Conservation (phyloP, 2,888 invertebrate genomes). For the Agonopterix alstromeriana region DNA sequence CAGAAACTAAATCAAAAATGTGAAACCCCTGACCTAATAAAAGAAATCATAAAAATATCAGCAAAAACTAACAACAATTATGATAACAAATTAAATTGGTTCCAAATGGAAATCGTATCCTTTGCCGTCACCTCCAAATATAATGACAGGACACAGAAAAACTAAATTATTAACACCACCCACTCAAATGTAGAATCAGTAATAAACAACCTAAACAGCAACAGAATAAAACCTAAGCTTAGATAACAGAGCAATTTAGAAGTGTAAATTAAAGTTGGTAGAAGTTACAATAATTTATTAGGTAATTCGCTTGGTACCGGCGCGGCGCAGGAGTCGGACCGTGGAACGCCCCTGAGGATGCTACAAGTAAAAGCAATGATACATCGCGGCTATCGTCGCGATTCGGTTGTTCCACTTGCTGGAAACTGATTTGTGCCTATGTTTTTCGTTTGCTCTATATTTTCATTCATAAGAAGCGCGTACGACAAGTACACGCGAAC, state of each 20-base stretch:
- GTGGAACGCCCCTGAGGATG: slow-evolving; percentile 59
- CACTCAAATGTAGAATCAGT: neutral
- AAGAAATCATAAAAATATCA: too few species aligned
- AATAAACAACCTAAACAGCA: neutral
- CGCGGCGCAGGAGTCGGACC: slow-evolving; percentile 45
- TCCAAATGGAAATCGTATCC: slow-evolving; percentile 59
- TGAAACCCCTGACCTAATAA: too few species aligned
- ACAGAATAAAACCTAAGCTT: slow-evolving; percentile 4
- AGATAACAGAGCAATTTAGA: neutral
- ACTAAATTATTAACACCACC: slow-evolving; percentile 13
- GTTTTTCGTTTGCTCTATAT: neutral
- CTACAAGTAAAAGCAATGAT: slow-evolving; percentile 65
- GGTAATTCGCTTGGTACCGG: slow-evolving; percentile 36
- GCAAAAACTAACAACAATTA: neutral
- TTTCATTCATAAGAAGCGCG: too few species aligned
- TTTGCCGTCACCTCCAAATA: slow-evolving; percentile 46
- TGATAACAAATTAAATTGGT: neutral
- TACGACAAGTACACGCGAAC: too few species aligned
- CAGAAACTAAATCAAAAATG: too few species aligned
- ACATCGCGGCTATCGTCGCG: slow-evolving; percentile 62
- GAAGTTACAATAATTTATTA: slow-evolving; percentile 38
- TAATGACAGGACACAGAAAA: slow-evolving; percentile 56
- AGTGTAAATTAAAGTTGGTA: slow-evolving; percentile 10
- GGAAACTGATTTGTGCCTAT: too few species aligned
- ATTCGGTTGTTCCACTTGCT: slow-evolving; percentile 29